phyloP scores from a whole-genome alignment of 30 jellyfish, hydroid and myxozoan genomes.

The Aurelia sp. region DNA sequence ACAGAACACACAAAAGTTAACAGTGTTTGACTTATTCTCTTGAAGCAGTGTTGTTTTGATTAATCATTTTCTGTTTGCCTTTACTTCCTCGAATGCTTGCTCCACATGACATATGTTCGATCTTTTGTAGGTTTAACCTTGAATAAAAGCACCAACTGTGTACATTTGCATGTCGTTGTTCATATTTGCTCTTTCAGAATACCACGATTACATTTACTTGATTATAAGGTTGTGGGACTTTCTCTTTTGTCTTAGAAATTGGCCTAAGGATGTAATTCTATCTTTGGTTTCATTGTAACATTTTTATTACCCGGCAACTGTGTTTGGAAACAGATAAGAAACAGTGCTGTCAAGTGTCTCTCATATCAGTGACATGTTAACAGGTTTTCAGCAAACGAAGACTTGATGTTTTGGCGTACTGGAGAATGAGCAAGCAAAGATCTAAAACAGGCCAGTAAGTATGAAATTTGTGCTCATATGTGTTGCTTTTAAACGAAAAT shows the following conservation, averaged over 20 bases:
- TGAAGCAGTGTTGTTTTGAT: no score
- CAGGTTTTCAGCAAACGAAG: neutral
- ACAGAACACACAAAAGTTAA: no score
- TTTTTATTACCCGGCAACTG: neutral
- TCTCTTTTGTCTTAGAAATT: neutral
- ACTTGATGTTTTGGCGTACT: no score
- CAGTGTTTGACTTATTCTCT: no score
- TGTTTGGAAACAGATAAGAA: neutral
- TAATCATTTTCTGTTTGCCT: no score
- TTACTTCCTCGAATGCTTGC: no score
- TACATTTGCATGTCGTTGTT: neutral
- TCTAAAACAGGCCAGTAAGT: conserved; percentile 25
- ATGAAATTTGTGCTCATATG: no score
- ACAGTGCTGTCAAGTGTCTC: no score
- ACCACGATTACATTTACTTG: neutral
- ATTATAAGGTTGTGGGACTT: neutral
- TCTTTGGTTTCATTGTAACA: neutral
- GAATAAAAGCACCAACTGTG: no score
- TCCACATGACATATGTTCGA: no score
- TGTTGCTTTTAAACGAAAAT: neutral
- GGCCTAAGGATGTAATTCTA: neutral
- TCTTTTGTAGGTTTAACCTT: no score
- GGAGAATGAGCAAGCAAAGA: conserved; percentile 22
- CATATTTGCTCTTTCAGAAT: neutral
- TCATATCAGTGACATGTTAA: neutral